phyloP scores from a whole-genome alignment of 2,113 vertebrate genomes.

The Pipa parva region DNA sequence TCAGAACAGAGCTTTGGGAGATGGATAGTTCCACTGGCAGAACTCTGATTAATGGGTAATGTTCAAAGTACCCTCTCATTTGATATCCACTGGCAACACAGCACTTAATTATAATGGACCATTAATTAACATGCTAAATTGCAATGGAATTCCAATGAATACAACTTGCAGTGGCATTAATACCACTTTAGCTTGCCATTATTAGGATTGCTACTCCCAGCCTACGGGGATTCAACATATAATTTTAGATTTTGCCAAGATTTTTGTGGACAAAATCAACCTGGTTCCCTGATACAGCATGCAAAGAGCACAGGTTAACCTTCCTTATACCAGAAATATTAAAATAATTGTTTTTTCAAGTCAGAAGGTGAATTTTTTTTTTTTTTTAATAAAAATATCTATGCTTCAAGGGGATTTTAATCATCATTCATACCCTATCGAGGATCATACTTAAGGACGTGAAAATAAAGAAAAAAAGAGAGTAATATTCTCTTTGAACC shows the following conservation, averaged over 20 bases:
- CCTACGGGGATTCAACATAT: neutral
- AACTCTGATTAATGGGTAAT: conserved; percentile 12
- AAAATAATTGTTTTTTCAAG: no score
- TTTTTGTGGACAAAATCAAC: neutral
- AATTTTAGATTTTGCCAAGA: neutral
- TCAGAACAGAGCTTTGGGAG: neutral
- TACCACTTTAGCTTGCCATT: conserved; percentile 21
- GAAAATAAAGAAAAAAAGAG: no score
- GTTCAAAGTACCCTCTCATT: conserved; percentile 5
- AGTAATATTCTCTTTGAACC: no score
- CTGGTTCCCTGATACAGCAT: neutral
- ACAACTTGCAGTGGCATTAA: conserved; percentile 3
- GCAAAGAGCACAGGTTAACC: no score
- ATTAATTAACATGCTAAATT: conserved; percentile 18
- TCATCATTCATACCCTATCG: no score
- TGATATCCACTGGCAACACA: conserved; percentile 14
- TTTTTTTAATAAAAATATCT: no score
- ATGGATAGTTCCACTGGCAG: neutral
- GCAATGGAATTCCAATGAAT: conserved; percentile 13
- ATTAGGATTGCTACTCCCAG: neutral
- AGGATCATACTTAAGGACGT: no score
- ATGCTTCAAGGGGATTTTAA: no score
- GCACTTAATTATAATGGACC: conserved; percentile 19
- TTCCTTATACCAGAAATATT: no score
- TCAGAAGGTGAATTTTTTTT: no score